A percentile compares a stretch with the other conserved stretches of the same genome.
phyloP scores from a whole-genome alignment of 2,888 invertebrate species.

The Andrena bicolor region DNA sequence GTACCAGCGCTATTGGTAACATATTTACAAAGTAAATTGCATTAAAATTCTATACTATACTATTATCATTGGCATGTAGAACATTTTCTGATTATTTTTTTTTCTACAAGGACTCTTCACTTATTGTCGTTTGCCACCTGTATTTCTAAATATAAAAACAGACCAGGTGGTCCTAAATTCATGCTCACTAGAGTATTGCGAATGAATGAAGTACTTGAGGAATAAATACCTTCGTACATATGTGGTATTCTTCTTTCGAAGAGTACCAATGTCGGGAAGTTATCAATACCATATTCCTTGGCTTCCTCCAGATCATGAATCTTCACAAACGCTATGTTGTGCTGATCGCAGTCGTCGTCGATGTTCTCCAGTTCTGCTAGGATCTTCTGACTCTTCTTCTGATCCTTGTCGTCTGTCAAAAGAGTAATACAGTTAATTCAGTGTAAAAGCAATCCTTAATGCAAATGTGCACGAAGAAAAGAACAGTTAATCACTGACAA shows the following conservation, averaged over 20 bases:
- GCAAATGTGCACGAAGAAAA: neutral
- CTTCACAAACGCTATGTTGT: slow-evolving; percentile 96
- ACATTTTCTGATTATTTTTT: too few species aligned
- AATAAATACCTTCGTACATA: slow-evolving; percentile 86
- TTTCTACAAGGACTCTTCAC: too few species aligned
- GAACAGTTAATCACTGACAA: slow-evolving; percentile 88
- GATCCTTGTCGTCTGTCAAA: slow-evolving; percentile 93
- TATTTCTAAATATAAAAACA: neutral
- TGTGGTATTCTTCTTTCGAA: slow-evolving; percentile 89
- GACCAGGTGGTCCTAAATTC: neutral
- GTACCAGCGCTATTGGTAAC: too few species aligned
- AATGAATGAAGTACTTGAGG: neutral
- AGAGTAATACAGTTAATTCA: neutral
- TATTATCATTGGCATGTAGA: too few species aligned
- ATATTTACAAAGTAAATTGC: too few species aligned
- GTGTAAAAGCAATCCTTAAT: neutral
- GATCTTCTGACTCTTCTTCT: slow-evolving; percentile 95
- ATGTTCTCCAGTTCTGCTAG: slow-evolving; percentile 95
- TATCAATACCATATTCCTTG: slow-evolving; percentile 95
- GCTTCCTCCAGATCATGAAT: slow-evolving; percentile 95
- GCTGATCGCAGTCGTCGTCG: slow-evolving; percentile 96
- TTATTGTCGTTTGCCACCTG: too few species aligned
- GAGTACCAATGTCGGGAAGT: slow-evolving; percentile 92
- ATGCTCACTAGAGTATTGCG: neutral
- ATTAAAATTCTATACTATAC: too few species aligned